These are phyloP conservation scores for Phalloptychus januarius DNA, from an alignment of 2,797 vertebrate genomes.

Conservation along the genomic window DNA sequence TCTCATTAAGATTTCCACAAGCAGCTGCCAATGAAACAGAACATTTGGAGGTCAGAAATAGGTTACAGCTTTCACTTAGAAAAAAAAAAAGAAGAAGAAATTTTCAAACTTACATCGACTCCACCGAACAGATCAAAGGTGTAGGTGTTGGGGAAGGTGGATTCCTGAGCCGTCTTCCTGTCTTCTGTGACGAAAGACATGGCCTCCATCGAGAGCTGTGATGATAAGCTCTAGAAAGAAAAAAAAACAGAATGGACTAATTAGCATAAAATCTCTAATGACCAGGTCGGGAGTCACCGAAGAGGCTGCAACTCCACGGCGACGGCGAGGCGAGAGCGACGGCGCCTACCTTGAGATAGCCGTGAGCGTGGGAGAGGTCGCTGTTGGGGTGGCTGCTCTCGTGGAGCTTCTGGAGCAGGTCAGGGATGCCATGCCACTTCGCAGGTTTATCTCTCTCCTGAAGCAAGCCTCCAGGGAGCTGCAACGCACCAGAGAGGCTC, in stretches of 20 bases:
- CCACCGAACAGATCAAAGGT: slow-evolving; percentile 98
- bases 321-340: neutral
- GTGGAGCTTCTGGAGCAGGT: slow-evolving; percentile 90
- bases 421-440: slow-evolving; percentile 96
- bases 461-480: slow-evolving; percentile 92
- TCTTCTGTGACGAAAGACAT: slow-evolving; percentile 98
- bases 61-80: neutral
- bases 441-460: slow-evolving; percentile 92
- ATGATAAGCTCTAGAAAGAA: slow-evolving; percentile 88
- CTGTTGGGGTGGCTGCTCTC: slow-evolving; percentile 94
- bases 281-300: neutral
- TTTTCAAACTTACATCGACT: slow-evolving; percentile 89
- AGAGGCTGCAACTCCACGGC: neutral
- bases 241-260: neutral
- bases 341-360: slow-evolving; percentile 89
- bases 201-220: slow-evolving; percentile 97
- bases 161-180: slow-evolving; percentile 91
- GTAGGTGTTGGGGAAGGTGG: slow-evolving; percentile 93
- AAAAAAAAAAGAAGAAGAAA: neutral
- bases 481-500: slow-evolving; percentile 36
- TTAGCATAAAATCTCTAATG: neutral
- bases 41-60: neutral
- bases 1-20: slow-evolving; percentile 98
- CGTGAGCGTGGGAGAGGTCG: slow-evolving; percentile 92
- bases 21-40: slow-evolving; percentile 80